Percentiles rank a stretch among this genome's conserved stretches.
These are phyloP conservation scores for Lochmaea capreae DNA, from an alignment of 2,888 invertebrate genomes.

Conservation along the genomic window DNA sequence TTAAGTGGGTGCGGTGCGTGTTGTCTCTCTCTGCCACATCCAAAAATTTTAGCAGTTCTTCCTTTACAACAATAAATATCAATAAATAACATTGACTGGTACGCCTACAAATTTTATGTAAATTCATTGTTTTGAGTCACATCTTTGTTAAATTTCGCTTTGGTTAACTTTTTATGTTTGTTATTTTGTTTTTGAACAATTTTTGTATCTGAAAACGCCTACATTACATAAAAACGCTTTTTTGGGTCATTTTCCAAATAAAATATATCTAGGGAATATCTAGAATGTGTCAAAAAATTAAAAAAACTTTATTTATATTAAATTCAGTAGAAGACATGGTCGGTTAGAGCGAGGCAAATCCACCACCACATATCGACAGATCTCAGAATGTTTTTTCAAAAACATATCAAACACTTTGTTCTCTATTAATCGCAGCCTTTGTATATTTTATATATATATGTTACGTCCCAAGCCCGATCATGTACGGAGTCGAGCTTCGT, in stretches of 20 bases:
- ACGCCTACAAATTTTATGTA: slow-evolving; percentile 47
- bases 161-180: background rate
- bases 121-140: slow-evolving; percentile 39
- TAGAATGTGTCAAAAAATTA: no score
- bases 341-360: no score
- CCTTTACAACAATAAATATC: slow-evolving; percentile 32
- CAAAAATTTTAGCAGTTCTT: slow-evolving; percentile 31
- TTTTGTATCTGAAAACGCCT: background rate
- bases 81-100: slow-evolving; percentile 26
- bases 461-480: no score
- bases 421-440: no score
- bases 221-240: no score
- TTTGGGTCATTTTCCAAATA: background rate
- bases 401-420: no score
- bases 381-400: no score
- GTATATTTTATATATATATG: no score
- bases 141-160: slow-evolving; percentile 38
- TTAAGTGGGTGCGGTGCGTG: slow-evolving; percentile 32
- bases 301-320: no score
- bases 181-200: background rate
- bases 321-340: no score
- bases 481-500: no score
- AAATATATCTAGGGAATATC: background rate
- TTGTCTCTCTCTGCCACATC: slow-evolving; percentile 30
- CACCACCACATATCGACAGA: no score